phyloP scores from a whole-genome alignment of 2,888 invertebrate genomes.

The Malthinus flaveolus region DNA sequence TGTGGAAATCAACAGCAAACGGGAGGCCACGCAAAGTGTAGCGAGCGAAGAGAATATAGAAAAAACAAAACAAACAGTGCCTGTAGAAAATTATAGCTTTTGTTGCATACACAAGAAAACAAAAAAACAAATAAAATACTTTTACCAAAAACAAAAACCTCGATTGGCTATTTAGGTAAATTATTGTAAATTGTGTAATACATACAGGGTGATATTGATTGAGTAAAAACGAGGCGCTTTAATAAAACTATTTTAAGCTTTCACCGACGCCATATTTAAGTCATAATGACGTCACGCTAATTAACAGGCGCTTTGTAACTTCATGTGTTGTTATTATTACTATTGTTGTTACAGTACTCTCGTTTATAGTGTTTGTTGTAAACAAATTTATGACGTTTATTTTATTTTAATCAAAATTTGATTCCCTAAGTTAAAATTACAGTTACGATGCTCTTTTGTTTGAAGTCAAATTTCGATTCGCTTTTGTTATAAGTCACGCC shows the following conservation, averaged over 20 bases:
- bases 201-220: not conserved
- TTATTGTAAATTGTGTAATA: not conserved
- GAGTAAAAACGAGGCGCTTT: not conserved
- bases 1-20: constrained; percentile 49
- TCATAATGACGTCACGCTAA: too few relatives aligned
- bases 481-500: too few relatives aligned
- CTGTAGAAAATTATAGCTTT: constrained; percentile 53
- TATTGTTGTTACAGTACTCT: too few relatives aligned
- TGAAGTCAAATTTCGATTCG: too few relatives aligned
- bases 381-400: too few relatives aligned
- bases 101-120: constrained; percentile 9
- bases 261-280: too few relatives aligned
- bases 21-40: constrained; percentile 55
- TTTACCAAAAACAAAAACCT: not conserved
- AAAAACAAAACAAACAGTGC: constrained; percentile 57
- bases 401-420: too few relatives aligned
- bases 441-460: too few relatives aligned
- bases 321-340: too few relatives aligned
- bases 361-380: too few relatives aligned
- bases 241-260: constrained; percentile 7
- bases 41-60: constrained; percentile 56
- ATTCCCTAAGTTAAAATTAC: too few relatives aligned
- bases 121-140: constrained; percentile 12
- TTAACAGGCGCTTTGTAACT: too few relatives aligned
- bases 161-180: not conserved